A percentile compares a stretch with the other conserved stretches of the same genome.
These are phyloP conservation scores for Eulemur rufifrons DNA, from an alignment of 2,113 vertebrate species.

Conservation along the genomic window DNA sequence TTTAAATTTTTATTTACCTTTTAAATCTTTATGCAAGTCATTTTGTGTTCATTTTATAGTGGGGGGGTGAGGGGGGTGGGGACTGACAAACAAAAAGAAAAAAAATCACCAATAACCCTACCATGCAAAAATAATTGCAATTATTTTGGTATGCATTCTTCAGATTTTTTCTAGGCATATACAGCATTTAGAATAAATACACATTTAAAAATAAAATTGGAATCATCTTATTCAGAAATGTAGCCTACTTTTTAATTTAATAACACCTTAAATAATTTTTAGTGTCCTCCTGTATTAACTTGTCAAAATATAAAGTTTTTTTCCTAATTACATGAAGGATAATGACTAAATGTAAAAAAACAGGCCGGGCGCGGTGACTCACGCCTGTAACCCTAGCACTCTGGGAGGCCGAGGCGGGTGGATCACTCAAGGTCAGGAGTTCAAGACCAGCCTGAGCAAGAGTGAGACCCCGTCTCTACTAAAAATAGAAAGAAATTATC, in stretches of 20 bases:
- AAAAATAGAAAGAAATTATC: no score
- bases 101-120: neutral
- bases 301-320: constrained; percentile 9
- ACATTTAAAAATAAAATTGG: neutral
- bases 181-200: neutral
- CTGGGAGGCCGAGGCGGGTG: no score
- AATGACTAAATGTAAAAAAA: neutral
- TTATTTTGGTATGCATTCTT: neutral
- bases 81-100: neutral
- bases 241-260: constrained; percentile 1
- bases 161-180: neutral
- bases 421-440: no score
- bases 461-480: no score
- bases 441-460: no score
- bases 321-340: neutral
- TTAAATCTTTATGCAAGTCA: neutral
- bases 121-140: neutral
- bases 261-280: neutral
- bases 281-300: neutral
- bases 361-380: no score
- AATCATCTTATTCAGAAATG: neutral
- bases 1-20: neutral
- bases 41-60: neutral
- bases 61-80: no score
- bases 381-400: no score